Evolutionary conservation across 2,888 invertebrate species (phyloP).

Genomic region (Dusona sp.): DNA sequence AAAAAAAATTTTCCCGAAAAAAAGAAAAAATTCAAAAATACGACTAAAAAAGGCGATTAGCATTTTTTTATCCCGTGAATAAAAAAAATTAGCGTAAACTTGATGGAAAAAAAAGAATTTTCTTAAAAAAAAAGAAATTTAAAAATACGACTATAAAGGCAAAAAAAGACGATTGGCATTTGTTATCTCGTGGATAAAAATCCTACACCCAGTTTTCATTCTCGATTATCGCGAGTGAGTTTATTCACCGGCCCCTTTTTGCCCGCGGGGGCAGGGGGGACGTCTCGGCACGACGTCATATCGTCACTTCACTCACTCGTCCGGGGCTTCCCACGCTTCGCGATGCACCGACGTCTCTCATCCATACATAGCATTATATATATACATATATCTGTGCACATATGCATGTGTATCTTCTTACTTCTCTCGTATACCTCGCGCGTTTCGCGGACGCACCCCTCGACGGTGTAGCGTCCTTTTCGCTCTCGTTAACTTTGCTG

Average conservation of each 20-base stretch:
- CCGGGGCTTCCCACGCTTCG: slow-evolving; percentile 79
- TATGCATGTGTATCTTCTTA: slow-evolving; percentile 38
- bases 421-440: slow-evolving; percentile 48
- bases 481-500: slow-evolving; percentile 38
- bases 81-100: neutral
- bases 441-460: slow-evolving; percentile 69
- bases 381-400: slow-evolving; percentile 6
- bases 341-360: slow-evolving; percentile 70
- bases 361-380: slow-evolving; percentile 35
- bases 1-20: neutral
- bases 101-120: neutral
- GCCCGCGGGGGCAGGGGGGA: neutral
- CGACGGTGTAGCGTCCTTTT: slow-evolving; percentile 18
- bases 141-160: too few species aligned
- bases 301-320: slow-evolving; percentile 62
- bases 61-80: neutral
- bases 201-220: slow-evolving; percentile 30
- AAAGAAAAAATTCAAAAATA: too few species aligned
- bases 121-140: neutral
- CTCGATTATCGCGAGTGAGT: slow-evolving; percentile 50
- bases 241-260: neutral
- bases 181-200: neutral
- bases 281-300: slow-evolving; percentile 45
- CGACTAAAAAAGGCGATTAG: neutral
- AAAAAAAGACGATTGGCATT: neutral